phyloP scores from a whole-genome alignment of 1,140 invertebrate genomes.

The Drosophila asahinai region DNA sequence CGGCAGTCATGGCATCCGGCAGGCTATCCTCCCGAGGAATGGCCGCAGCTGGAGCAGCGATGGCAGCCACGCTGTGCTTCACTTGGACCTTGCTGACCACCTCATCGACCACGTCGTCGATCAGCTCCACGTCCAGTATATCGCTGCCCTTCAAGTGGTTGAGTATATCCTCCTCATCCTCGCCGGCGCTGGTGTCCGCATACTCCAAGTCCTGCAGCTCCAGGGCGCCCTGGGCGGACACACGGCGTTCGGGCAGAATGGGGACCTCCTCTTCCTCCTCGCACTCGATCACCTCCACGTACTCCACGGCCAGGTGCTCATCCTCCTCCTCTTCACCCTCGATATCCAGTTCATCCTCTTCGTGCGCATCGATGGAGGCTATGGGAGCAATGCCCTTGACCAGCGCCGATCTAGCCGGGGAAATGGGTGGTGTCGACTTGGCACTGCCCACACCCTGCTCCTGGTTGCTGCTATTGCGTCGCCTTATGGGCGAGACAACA shows the following conservation, averaged over 20 bases:
- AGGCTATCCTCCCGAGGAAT: conserved; percentile 74
- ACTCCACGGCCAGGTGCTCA: conserved; percentile 63
- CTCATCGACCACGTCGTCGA: conserved; percentile 74
- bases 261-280: conserved; percentile 60
- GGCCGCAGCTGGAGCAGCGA: conserved; percentile 6
- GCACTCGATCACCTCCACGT: conserved; percentile 42
- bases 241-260: conserved; percentile 66
- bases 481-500: conserved; percentile 76
- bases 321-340: conserved; percentile 34
- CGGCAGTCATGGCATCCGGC: conserved; percentile 92
- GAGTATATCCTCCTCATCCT: conserved; percentile 85
- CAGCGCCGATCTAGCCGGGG: conserved; percentile 55
- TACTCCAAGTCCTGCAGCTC: conserved; percentile 86
- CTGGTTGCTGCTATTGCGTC: conserved; percentile 56
- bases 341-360: conserved; percentile 61
- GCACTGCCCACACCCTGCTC: conserved; percentile 59
- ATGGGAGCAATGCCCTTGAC: conserved; percentile 77
- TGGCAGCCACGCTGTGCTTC: conserved; percentile 37
- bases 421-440: conserved; percentile 75
- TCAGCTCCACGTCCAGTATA: conserved; percentile 57
- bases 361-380: conserved; percentile 71
- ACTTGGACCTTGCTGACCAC: conserved; percentile 58
- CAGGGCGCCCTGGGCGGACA: conserved; percentile 45
- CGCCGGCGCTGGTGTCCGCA: conserved; percentile 86
- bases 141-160: conserved; percentile 80